Conservation (phyloP, 2,888 invertebrate genomes). For the Glaucopsyche alexis region DNA sequence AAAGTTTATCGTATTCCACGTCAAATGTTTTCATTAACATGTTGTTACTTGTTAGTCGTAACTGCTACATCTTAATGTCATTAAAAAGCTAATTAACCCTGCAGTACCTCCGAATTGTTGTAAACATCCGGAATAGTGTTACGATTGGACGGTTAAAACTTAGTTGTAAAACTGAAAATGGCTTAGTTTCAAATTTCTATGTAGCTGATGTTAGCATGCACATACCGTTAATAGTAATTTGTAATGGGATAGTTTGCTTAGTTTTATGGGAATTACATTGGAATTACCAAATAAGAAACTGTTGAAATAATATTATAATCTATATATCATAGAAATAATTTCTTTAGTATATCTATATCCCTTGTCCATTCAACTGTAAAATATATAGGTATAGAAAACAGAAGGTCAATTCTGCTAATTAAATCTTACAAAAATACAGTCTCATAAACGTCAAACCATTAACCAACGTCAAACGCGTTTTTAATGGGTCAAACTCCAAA, state of each 20-base stretch:
- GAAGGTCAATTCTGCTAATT: too few relatives aligned
- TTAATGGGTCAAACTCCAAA: too few relatives aligned
- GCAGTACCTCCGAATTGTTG: not conserved
- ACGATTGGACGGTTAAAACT: not conserved
- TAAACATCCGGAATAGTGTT: not conserved
- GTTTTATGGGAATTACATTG: not conserved
- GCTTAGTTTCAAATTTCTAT: not conserved
- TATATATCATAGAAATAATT: not conserved
- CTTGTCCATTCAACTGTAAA: not conserved
- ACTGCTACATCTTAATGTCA: slow-evolving; percentile 11
- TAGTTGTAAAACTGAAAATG: slow-evolving; percentile 7
- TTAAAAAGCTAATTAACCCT: slow-evolving; percentile 13
- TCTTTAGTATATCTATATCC: not conserved
- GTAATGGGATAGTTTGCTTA: not conserved
- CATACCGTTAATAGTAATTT: not conserved
- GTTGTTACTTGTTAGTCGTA: not conserved
- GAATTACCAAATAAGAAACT: not conserved
- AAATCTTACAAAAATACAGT: too few relatives aligned
- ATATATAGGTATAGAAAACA: not conserved
- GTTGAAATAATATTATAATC: not conserved
- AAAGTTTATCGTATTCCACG: slow-evolving; percentile 1
- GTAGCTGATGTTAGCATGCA: not conserved
- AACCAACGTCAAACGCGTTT: too few relatives aligned
- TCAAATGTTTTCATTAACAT: slow-evolving; percentile 11
- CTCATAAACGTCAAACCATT: too few relatives aligned